These are phyloP conservation scores for Macrosoma leucophasiata DNA, from an alignment of 2,888 invertebrate species.

Conservation along the genomic window DNA sequence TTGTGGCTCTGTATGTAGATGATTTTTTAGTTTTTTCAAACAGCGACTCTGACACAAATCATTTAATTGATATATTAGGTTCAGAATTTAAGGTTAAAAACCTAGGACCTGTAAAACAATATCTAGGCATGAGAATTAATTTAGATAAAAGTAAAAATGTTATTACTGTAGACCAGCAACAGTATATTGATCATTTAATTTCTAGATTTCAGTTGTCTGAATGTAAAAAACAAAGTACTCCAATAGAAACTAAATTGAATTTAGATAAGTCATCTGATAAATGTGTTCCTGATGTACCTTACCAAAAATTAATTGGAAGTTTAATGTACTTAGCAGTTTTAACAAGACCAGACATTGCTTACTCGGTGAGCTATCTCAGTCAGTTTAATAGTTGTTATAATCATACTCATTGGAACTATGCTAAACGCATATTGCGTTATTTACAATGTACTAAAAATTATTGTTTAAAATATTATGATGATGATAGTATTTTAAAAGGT, in stretches of 20 bases:
- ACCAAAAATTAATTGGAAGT: conserved; percentile 13
- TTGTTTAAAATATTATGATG: too few relatives aligned
- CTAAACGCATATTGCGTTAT: too few relatives aligned
- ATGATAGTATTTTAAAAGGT: too few relatives aligned
- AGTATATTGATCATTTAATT: conserved; percentile 10
- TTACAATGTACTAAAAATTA: too few relatives aligned
- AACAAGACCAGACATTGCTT: too few relatives aligned
- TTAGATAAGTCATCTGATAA: neutral
- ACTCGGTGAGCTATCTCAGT: too few relatives aligned
- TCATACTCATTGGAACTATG: too few relatives aligned
- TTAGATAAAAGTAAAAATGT: conserved; percentile 4
- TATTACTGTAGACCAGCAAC: conserved; percentile 10
- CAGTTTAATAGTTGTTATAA: too few relatives aligned
- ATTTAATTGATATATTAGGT: conserved; percentile 5
- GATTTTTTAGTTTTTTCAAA: conserved; percentile 16
- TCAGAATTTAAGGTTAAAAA: conserved; percentile 12
- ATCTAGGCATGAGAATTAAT: conserved; percentile 11
- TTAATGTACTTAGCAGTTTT: too few relatives aligned
- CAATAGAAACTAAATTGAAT: conserved; percentile 9
- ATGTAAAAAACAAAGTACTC: conserved; percentile 9
- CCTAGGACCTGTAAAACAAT: conserved; percentile 10
- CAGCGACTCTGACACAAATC: conserved; percentile 4
- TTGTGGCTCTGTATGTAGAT: conserved; percentile 15
- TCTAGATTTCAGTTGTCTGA: conserved; percentile 8
- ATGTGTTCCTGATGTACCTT: conserved; percentile 5